Percentiles rank a stretch among this genome's conserved stretches.
phyloP scores from a whole-genome alignment of 2,888 invertebrate genomes.

The Hermodice carunculata region DNA sequence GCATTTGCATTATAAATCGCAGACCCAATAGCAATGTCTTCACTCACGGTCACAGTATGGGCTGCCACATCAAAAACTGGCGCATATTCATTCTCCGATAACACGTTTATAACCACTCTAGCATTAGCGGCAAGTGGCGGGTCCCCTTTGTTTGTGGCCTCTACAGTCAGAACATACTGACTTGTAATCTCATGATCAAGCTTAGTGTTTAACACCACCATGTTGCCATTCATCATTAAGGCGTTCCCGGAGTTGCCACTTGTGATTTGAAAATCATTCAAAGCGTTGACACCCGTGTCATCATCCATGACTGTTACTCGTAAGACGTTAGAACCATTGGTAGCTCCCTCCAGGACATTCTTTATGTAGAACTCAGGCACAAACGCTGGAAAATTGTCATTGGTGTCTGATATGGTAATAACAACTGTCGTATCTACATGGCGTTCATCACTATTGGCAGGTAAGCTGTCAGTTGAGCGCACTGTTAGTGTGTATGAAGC shows the following conservation, averaged over 20 bases:
- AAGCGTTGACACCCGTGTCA: conserved; percentile 49
- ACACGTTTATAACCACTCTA: conserved; percentile 6
- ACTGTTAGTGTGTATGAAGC: conserved; percentile 40
- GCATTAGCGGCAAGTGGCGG: conserved; percentile 23
- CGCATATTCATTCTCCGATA: conserved; percentile 42
- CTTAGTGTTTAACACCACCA: neutral
- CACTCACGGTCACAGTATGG: conserved; percentile 40
- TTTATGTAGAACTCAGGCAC: conserved; percentile 43
- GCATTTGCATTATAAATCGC: conserved; percentile 42
- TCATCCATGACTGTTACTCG: conserved; percentile 48
- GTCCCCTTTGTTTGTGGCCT: conserved; percentile 38
- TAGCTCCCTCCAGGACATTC: conserved; percentile 49
- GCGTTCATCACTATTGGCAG: conserved; percentile 34
- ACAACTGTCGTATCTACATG: conserved; percentile 42
- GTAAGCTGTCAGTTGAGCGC: conserved; percentile 37
- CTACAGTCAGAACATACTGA: neutral
- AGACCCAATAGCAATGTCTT: conserved; percentile 42
- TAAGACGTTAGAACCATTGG: conserved; percentile 40
- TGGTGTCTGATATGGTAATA: conserved; percentile 50
- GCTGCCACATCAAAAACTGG: conserved; percentile 40
- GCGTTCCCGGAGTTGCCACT: neutral
- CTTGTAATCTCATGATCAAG: neutral
- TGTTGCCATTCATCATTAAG: neutral
- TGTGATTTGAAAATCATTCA: neutral
- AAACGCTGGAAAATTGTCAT: conserved; percentile 54